phyloP scores from a whole-genome alignment of 2,888 invertebrate species.

The Ptilodon capucinus region DNA sequence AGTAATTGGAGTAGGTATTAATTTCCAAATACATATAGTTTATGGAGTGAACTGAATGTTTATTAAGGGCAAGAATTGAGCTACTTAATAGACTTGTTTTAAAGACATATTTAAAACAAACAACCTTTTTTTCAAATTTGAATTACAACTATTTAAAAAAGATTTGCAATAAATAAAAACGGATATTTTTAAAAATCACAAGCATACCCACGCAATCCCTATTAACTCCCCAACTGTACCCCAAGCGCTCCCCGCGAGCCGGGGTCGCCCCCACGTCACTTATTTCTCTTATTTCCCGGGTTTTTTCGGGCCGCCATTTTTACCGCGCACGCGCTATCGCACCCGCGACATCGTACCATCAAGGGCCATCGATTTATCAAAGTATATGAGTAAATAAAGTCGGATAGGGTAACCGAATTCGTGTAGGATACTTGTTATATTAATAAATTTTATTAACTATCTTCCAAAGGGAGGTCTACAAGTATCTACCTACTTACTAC shows the following conservation, averaged over 20 bases:
- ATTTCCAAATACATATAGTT: too few relatives aligned
- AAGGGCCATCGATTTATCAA: slow-evolving; percentile 67
- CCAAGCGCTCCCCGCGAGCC: slow-evolving; percentile 53
- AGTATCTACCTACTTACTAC: not conserved
- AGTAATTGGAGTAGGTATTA: too few relatives aligned
- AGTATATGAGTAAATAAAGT: slow-evolving; percentile 64
- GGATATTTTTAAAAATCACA: too few relatives aligned
- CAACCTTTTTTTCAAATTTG: too few relatives aligned
- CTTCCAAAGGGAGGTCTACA: too few relatives aligned
- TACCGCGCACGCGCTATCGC: slow-evolving; percentile 68
- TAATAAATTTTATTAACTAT: not conserved
- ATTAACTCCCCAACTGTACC: slow-evolving; percentile 37
- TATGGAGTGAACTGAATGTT: too few relatives aligned
- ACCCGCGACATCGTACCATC: slow-evolving; percentile 39
- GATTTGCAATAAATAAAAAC: too few relatives aligned
- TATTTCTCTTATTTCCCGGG: slow-evolving; percentile 79
- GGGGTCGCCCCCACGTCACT: slow-evolving; percentile 55
- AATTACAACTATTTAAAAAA: too few relatives aligned
- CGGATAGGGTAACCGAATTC: slow-evolving; percentile 27
- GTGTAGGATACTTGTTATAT: not conserved
- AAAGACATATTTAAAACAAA: too few relatives aligned
- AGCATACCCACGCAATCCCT: slow-evolving; percentile 24
- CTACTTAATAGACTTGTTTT: too few relatives aligned
- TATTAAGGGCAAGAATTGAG: too few relatives aligned
- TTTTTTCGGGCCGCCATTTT: slow-evolving; percentile 79